Evolutionary conservation across 2,888 invertebrate species (phyloP), one percentile per base, ranked within the genome.

Genomic region (Eremobia ochroleuca): DNA sequence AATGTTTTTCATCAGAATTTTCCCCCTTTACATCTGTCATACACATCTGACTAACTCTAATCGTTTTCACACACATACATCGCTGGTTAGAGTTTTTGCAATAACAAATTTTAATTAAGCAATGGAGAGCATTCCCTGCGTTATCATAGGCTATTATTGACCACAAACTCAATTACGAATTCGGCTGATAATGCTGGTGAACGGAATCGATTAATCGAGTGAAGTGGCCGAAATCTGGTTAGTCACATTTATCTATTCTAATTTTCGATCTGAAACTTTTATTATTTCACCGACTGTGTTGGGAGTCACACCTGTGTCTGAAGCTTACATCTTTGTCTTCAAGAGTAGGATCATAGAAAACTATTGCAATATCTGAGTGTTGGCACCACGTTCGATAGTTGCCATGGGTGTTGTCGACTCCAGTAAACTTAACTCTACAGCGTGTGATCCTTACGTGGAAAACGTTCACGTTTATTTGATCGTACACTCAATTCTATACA

Each of bases 81-180:
- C 40, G 31, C 21, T n/a, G 49, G 6, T 11, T 34, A n/a, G n/a
- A 40, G 9, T 62, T 61, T 40, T 73, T 55, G 46, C 81, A 64
- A 64, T 40, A 40, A 64, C 21, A 28, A 21, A 25, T n/a, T 52
- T 81, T 59, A 64, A 81, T 81, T 13, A 65, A 58, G 25, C 55
- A 37, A 49, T 74, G n/a, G 31, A 73, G 18, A 25, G 0, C 8
- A 13, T 49, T 31, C 52, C 8, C 13, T 62, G 15, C n/a, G n/a
- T 81, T 78, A 78, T 78, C 74, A 28, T 34, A 40, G 21, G 4
- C n/a, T 58, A 34, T 73, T 64, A 81, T 73, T 64, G 78, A 28
- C 25, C 55, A 49, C n/a, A 49, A 49, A 46, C 64, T 78, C 31
- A 81, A 81, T 81, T 65, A 81, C 55, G 31, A 34, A 49, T 28